Evolutionary conservation across 2,888 invertebrate species (phyloP).

Genomic region (Nomada fabriciana): DNA sequence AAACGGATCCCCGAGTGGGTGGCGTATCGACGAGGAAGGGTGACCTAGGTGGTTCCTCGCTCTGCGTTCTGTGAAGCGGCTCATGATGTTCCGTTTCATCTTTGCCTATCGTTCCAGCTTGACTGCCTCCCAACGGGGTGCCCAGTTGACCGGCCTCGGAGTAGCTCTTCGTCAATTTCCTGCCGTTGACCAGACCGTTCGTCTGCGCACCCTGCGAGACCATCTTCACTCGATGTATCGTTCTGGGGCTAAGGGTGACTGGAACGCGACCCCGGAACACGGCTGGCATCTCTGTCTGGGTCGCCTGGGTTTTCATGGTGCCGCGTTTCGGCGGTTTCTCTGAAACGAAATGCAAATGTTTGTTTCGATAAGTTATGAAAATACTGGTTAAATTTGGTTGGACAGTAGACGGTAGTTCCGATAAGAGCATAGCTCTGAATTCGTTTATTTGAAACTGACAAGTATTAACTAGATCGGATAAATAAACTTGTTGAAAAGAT

Average conservation of each 20-base stretch:
- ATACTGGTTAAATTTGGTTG: too few relatives aligned
- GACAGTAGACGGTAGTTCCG: too few relatives aligned
- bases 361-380: too few relatives aligned
- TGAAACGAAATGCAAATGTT: conserved; percentile 79
- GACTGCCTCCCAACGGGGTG: conserved; percentile 78
- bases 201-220: conserved; percentile 96
- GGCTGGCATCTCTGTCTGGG: conserved; percentile 93
- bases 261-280: conserved; percentile 85
- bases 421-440: too few relatives aligned
- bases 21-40: conserved; percentile 88
- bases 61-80: conserved; percentile 92
- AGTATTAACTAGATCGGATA: too few relatives aligned
- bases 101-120: conserved; percentile 66
- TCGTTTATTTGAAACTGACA: too few relatives aligned
- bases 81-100: conserved; percentile 87
- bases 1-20: conserved; percentile 79
- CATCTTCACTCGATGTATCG: conserved; percentile 94
- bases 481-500: too few relatives aligned
- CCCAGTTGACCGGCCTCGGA: conserved; percentile 89
- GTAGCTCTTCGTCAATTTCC: conserved; percentile 93
- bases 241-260: conserved; percentile 91
- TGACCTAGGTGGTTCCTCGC: conserved; percentile 93
- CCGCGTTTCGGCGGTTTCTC: conserved; percentile 92
- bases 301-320: conserved; percentile 96
- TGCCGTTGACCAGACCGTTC: conserved; percentile 90